Percentiles rank a stretch among this genome's conserved stretches.
These are phyloP conservation scores for Mythimna vitellina DNA, from an alignment of 2,888 invertebrate species.

Conservation along the genomic window DNA sequence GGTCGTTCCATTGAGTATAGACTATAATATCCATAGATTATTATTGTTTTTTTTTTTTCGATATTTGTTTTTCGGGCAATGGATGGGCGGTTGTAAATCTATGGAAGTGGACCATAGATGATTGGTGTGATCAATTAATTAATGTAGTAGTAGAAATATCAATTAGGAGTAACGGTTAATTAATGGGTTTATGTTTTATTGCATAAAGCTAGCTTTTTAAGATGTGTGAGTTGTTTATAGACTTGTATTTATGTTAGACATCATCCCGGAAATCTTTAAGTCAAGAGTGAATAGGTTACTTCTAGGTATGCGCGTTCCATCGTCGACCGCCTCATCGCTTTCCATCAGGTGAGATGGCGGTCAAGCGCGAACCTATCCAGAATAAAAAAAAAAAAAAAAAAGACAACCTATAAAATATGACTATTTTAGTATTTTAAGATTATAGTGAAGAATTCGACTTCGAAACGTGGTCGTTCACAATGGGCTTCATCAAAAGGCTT, in stretches of 20 bases:
- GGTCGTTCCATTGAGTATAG: conserved; percentile 75
- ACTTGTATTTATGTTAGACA: neutral
- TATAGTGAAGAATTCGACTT: too few species aligned
- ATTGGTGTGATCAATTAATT: conserved; percentile 50
- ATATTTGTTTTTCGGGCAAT: conserved; percentile 49
- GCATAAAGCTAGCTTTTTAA: conserved; percentile 1
- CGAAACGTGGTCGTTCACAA: too few species aligned
- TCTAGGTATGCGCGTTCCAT: too few species aligned
- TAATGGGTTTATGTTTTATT: neutral
- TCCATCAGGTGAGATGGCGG: too few species aligned
- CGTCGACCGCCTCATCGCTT: too few species aligned
- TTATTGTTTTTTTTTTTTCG: conserved; percentile 63
- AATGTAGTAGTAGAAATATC: conserved; percentile 25
- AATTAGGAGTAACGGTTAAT: conserved; percentile 39
- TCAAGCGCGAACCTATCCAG: too few species aligned
- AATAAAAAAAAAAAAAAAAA: too few species aligned
- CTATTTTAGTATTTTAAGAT: too few species aligned
- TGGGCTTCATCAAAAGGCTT: too few species aligned
- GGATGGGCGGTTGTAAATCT: conserved; percentile 28
- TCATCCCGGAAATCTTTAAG: too few species aligned
- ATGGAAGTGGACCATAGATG: conserved; percentile 17
- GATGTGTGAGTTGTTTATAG: neutral
- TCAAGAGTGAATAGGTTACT: too few species aligned
- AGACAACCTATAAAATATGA: neutral
- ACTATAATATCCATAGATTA: conserved; percentile 61